Conservation (phyloP, 2,888 invertebrate species). For the Diaprepes abbreviatus region DNA sequence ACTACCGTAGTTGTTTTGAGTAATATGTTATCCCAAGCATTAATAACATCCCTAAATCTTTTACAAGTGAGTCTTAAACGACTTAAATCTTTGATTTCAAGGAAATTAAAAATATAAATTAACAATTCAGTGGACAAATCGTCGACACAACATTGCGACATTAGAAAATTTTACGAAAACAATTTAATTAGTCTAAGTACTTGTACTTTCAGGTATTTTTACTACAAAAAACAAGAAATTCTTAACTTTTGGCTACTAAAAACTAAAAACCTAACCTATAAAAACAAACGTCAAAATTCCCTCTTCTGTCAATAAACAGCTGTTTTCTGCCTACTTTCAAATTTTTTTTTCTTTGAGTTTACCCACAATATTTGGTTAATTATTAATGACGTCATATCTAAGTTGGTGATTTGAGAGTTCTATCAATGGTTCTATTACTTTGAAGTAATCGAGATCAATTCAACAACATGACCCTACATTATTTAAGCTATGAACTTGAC, state of each 20-base stretch:
- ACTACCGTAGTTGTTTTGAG: slow-evolving; percentile 46
- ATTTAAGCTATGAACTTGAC: too few species aligned
- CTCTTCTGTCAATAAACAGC: background rate
- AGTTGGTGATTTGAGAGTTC: too few species aligned
- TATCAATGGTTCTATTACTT: too few species aligned
- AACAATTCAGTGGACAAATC: slow-evolving; percentile 69
- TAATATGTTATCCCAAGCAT: slow-evolving; percentile 54
- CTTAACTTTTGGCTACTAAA: slow-evolving; percentile 5
- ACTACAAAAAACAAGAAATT: slow-evolving; percentile 10
- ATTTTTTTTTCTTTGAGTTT: too few species aligned
- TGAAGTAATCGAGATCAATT: too few species aligned
- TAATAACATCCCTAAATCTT: slow-evolving; percentile 68
- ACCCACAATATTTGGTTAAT: too few species aligned
- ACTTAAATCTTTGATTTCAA: slow-evolving; percentile 69
- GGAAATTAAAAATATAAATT: slow-evolving; percentile 70
- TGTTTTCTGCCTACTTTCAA: too few species aligned
- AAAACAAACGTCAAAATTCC: slow-evolving; percentile 8
- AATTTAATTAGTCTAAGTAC: slow-evolving; percentile 1
- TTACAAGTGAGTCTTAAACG: slow-evolving; percentile 69
- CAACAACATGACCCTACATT: too few species aligned
- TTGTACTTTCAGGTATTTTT: slow-evolving; percentile 7
- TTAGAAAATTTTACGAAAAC: slow-evolving; percentile 14
- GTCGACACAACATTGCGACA: slow-evolving; percentile 45
- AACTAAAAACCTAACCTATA: slow-evolving; percentile 24
- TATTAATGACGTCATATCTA: too few species aligned